Conservation (phyloP, 2,888 invertebrate genomes). For the Acrocera orbiculus region DNA sequence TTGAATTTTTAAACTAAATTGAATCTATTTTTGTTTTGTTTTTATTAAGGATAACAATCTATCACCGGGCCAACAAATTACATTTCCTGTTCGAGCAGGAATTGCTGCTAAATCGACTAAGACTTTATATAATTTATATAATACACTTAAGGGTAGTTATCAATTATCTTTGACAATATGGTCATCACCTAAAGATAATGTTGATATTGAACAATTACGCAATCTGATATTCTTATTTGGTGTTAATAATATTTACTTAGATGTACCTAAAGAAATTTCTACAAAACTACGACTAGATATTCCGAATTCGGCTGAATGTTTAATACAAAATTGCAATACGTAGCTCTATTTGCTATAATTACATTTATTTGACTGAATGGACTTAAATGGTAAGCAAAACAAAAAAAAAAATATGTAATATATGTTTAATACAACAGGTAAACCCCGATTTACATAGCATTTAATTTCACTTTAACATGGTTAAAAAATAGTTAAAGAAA, state of each 20-base stretch:
- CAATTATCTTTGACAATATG: constrained; percentile 56
- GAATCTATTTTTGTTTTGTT: not conserved
- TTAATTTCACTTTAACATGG: no score
- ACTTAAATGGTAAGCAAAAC: no score
- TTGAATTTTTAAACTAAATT: not conserved
- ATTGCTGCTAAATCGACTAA: constrained; percentile 48
- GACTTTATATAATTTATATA: constrained; percentile 41
- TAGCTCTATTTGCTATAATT: no score
- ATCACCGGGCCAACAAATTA: constrained; percentile 42
- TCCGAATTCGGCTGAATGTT: no score
- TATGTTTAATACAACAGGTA: no score
- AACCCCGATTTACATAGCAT: no score
- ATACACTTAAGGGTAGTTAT: constrained; percentile 25
- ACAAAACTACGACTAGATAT: constrained; percentile 29
- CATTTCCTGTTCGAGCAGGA: constrained; percentile 61
- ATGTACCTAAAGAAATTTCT: constrained; percentile 49
- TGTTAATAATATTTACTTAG: constrained; percentile 51
- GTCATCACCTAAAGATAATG: constrained; percentile 49
- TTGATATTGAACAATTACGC: constrained; percentile 46
- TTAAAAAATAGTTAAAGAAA: no score
- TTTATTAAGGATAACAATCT: constrained; percentile 17
- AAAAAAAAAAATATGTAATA: no score
- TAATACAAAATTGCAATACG: no score
- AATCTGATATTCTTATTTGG: constrained; percentile 49
- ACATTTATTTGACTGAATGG: no score